Evolutionary conservation across 1,140 invertebrate species (phyloP).

Genomic region (Propsilocerus akamusi): DNA sequence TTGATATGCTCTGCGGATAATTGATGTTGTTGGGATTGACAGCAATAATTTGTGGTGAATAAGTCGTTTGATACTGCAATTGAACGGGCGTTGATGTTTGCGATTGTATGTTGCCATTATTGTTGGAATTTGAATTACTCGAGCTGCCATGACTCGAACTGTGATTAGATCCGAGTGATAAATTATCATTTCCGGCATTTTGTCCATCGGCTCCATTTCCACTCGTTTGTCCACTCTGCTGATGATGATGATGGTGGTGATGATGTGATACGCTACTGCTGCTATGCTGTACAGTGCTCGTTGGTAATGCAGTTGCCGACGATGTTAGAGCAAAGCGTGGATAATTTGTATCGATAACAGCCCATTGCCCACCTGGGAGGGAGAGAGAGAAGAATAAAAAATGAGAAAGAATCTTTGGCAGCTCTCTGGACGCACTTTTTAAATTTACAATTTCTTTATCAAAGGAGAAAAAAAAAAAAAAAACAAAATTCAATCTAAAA

Average conservation of each 20-base stretch:
- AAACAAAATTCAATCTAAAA: not conserved
- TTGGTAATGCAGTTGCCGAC: constrained; percentile 25
- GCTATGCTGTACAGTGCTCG: constrained; percentile 22
- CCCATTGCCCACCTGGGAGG: constrained; percentile 48
- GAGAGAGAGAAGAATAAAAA: constrained; percentile 15
- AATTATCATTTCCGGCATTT: constrained; percentile 5
- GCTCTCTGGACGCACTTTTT: not conserved
- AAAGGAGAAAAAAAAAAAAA: constrained; percentile 4
- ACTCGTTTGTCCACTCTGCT: constrained; percentile 7
- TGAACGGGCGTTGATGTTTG: constrained; percentile 16
- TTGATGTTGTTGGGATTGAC: constrained; percentile 18
- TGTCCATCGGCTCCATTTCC: constrained; percentile 13
- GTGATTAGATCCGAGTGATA: not conserved
- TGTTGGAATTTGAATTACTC: constrained; percentile 15
- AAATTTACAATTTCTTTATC: not conserved
- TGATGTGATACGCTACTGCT: constrained; percentile 10
- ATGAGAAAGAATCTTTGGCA: constrained; percentile 2
- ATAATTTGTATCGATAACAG: constrained; percentile 45
- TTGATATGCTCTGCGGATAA: constrained; percentile 20
- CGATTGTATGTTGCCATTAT: constrained; percentile 14
- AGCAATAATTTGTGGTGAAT: constrained; percentile 23
- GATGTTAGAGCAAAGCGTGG: constrained; percentile 37
- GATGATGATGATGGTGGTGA: constrained; percentile 4
- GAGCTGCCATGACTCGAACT: constrained; percentile 7
- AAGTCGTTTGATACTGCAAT: constrained; percentile 10